A percentile compares a stretch with the other conserved stretches of the same genome.
Conservation (phyloP, 2,888 invertebrate genomes). For the Kuschelorhynchus macadamiae region DNA sequence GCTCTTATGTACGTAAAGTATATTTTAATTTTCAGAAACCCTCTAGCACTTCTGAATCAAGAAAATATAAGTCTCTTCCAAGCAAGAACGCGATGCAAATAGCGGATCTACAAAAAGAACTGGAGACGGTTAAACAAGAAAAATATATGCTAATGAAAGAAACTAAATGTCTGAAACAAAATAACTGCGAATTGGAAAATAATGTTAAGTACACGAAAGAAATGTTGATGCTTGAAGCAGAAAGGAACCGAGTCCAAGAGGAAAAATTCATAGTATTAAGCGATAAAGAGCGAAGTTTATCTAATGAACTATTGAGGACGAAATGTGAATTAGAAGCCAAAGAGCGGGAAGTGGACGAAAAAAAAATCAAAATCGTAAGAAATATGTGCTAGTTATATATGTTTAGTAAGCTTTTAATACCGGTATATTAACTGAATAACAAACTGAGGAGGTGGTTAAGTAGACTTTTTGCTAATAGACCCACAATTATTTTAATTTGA, state of each 20-base stretch:
- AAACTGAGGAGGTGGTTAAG: no score
- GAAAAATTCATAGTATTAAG: slow-evolving; percentile 55
- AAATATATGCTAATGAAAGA: slow-evolving; percentile 55
- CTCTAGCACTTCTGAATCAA: slow-evolving; percentile 56
- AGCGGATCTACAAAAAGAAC: slow-evolving; percentile 55
- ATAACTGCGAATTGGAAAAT: slow-evolving; percentile 57
- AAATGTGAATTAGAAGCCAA: slow-evolving; percentile 58
- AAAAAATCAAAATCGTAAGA: slow-evolving; percentile 60
- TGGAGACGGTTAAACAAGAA: slow-evolving; percentile 54
- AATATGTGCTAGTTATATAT: slow-evolving; percentile 7
- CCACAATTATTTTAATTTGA: no score
- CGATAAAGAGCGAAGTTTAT: slow-evolving; percentile 54
- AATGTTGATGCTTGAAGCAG: slow-evolving; percentile 57
- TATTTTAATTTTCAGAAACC: slow-evolving; percentile 39
- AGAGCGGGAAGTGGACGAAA: slow-evolving; percentile 59
- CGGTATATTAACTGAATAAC: no score
- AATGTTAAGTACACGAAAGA: slow-evolving; percentile 61
- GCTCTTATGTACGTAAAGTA: no score
- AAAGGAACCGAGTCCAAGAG: slow-evolving; percentile 56
- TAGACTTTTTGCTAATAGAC: no score
- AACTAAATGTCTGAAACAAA: slow-evolving; percentile 55
- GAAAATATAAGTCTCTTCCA: slow-evolving; percentile 63
- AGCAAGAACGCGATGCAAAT: slow-evolving; percentile 57
- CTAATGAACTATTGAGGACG: slow-evolving; percentile 54
- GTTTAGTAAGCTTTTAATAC: no score